A percentile compares a stretch with the other conserved stretches of the same genome.
Conservation (phyloP, 2,888 invertebrate genomes). For the Myopa tessellatipennis region DNA sequence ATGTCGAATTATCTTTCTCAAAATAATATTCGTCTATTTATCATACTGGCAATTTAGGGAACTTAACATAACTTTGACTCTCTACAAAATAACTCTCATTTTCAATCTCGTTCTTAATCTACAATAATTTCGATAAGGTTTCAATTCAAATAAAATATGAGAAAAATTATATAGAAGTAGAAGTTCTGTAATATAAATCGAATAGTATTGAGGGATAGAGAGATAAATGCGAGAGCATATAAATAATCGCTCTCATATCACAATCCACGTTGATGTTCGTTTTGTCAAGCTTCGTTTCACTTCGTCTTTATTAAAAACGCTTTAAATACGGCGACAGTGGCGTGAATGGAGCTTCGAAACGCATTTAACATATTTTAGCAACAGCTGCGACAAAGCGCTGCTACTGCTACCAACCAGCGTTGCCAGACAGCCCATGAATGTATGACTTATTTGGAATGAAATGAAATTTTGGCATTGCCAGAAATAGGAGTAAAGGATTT, state of each 20-base stretch:
- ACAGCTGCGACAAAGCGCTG: slow-evolving; percentile 39
- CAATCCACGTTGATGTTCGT: slow-evolving; percentile 26
- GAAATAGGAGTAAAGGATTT: slow-evolving; percentile 7
- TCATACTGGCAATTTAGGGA: too few species aligned
- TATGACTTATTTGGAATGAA: slow-evolving; percentile 31
- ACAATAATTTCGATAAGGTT: neutral
- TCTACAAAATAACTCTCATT: too few species aligned
- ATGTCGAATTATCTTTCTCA: too few species aligned
- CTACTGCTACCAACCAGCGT: slow-evolving; percentile 9
- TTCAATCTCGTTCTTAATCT: too few species aligned
- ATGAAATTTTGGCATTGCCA: slow-evolving; percentile 32
- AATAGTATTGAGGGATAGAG: neutral
- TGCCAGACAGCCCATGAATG: slow-evolving; percentile 29
- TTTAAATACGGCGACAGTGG: slow-evolving; percentile 34
- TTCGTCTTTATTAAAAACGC: slow-evolving; percentile 41
- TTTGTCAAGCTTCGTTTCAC: slow-evolving; percentile 22
- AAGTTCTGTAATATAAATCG: too few species aligned
- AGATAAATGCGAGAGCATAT: neutral
- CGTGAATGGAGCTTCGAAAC: slow-evolving; percentile 8
- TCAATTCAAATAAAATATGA: too few species aligned
- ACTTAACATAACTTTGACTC: too few species aligned
- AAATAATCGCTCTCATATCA: slow-evolving; percentile 14
- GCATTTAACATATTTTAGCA: slow-evolving; percentile 41
- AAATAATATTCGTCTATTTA: too few species aligned
- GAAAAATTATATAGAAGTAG: too few species aligned